These are phyloP conservation scores for Hydrotaea cyrtoneurina DNA, from an alignment of 2,888 invertebrate genomes.

Conservation along the genomic window DNA sequence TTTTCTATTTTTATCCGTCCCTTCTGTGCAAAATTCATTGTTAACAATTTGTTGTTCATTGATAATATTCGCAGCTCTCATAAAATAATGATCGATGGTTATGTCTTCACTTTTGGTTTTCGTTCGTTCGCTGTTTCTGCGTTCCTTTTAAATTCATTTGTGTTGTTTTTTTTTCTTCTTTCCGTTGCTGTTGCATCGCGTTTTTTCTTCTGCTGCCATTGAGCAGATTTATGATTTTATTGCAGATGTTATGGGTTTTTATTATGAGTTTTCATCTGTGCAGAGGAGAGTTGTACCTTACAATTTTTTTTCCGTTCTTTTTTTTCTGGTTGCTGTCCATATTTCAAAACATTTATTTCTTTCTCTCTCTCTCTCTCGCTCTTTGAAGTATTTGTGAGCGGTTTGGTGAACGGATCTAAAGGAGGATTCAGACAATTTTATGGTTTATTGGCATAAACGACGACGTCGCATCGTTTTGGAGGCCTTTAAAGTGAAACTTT, in stretches of 20 bases:
- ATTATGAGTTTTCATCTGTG: constrained; percentile 54
- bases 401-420: neutral
- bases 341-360: constrained; percentile 50
- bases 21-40: constrained; percentile 1
- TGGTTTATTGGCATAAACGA: constrained; percentile 60
- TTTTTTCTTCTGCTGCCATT: neutral
- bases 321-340: constrained; percentile 38
- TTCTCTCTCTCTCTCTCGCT: neutral
- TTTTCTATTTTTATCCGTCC: neutral
- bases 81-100: constrained; percentile 68
- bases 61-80: constrained; percentile 63
- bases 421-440: constrained; percentile 59
- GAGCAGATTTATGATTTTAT: constrained; percentile 67
- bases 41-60: constrained; percentile 66
- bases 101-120: constrained; percentile 64
- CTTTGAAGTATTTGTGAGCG: constrained; percentile 13
- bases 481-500: neutral
- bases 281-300: neutral
- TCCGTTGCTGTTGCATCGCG: too few species aligned
- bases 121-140: neutral
- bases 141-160: neutral
- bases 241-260: constrained; percentile 68
- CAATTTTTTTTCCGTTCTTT: constrained; percentile 19
- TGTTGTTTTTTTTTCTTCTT: too few species aligned
- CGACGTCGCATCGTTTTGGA: neutral